phyloP scores from a whole-genome alignment of 2,113 vertebrate species.

The Peromyscus polionotus region DNA sequence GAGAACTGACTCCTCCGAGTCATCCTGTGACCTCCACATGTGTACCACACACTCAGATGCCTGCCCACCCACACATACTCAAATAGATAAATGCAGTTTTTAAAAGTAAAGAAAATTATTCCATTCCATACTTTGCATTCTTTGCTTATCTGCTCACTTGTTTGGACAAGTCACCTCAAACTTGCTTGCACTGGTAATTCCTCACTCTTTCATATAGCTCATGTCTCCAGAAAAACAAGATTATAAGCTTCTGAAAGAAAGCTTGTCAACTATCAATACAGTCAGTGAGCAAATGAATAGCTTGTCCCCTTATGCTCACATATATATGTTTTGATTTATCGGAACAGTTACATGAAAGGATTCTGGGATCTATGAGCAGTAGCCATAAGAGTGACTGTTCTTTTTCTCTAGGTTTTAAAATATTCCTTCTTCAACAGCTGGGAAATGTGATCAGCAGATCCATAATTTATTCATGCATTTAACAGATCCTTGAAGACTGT shows the following conservation, averaged over 20 bases:
- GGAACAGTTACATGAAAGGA: slow-evolving; percentile 27
- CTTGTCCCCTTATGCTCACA: background rate
- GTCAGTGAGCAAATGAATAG: background rate
- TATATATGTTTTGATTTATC: slow-evolving; percentile 16
- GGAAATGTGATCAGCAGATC: slow-evolving; percentile 23
- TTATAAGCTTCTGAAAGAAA: slow-evolving; percentile 36
- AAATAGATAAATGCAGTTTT: background rate
- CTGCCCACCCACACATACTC: background rate
- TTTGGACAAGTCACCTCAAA: slow-evolving; percentile 37
- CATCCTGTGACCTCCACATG: background rate
- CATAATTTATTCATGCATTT: slow-evolving; percentile 35
- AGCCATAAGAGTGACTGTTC: slow-evolving; percentile 32
- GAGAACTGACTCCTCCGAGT: background rate
- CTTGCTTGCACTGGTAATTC: background rate
- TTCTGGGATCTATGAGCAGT: background rate
- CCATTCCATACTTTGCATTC: slow-evolving; percentile 37
- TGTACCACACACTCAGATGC: background rate
- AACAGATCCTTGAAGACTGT: slow-evolving; percentile 53
- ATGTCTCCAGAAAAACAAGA: background rate
- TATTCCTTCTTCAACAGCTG: slow-evolving; percentile 41
- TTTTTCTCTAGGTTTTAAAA: slow-evolving; percentile 56
- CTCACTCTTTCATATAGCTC: slow-evolving; percentile 47
- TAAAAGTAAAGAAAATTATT: background rate
- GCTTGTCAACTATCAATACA: background rate
- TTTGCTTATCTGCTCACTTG: slow-evolving; percentile 39